Conservation (phyloP, 2,888 invertebrate genomes). For the Ethmia dodecea region DNA sequence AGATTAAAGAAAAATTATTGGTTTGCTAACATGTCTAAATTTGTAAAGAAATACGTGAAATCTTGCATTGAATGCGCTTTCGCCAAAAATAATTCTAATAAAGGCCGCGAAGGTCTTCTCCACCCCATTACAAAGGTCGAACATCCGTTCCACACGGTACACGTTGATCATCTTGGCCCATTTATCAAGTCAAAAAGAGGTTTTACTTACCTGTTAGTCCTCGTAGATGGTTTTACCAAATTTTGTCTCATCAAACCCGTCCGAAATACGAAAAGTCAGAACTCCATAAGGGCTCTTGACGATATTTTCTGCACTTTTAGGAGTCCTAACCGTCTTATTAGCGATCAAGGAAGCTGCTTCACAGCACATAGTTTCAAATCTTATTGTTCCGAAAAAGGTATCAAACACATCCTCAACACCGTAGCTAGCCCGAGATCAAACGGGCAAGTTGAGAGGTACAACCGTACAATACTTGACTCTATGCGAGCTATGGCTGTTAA, state of each 20-base stretch:
- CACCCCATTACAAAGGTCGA: not conserved
- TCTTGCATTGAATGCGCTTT: not conserved
- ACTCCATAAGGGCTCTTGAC: conserved; percentile 8
- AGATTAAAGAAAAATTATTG: conserved; percentile 14
- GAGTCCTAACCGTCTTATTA: conserved; percentile 3
- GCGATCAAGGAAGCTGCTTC: conserved; percentile 10
- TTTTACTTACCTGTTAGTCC: conserved; percentile 15
- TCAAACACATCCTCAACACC: conserved; percentile 1
- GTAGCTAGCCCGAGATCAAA: conserved; percentile 2
- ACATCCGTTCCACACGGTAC: not conserved
- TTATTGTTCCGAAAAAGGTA: conserved; percentile 4
- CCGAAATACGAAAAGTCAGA: conserved; percentile 15
- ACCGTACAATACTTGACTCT: too few species aligned
- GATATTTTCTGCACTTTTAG: conserved; percentile 8
- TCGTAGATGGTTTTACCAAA: conserved; percentile 17
- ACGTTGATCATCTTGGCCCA: not conserved
- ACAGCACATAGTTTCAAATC: conserved; percentile 7
- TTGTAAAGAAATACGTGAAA: conserved; percentile 1
- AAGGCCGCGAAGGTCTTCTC: not conserved
- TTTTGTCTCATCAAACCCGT: conserved; percentile 12
- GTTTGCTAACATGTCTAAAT: conserved; percentile 18
- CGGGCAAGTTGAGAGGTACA: not conserved
- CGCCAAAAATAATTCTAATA: not conserved
- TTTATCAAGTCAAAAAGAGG: conserved; percentile 14
- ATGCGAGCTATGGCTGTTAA: not conserved